A percentile compares a stretch with the other conserved stretches of the same genome.
Evolutionary conservation across 2,888 invertebrate genomes (phyloP).

Genomic region (Synanthedon myopaeformis): DNA sequence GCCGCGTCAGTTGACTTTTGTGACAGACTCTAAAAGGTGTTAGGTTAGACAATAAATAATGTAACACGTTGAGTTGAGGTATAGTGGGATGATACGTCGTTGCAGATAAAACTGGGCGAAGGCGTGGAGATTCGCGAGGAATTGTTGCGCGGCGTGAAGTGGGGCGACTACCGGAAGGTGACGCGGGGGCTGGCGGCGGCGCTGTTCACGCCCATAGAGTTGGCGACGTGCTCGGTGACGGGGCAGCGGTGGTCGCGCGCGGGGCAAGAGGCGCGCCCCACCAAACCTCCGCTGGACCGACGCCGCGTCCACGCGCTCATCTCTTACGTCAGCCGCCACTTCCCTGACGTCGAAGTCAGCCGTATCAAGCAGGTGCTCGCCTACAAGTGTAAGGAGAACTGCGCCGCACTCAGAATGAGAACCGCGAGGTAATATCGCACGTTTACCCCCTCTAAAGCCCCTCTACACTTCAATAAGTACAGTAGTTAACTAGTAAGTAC

Average conservation of each 20-base stretch:
- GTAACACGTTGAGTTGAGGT: background rate
- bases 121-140: conserved; percentile 81
- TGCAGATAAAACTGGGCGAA: conserved; percentile 78
- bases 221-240: conserved; percentile 81
- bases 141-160: conserved; percentile 77
- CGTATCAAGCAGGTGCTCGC: conserved; percentile 82
- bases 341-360: conserved; percentile 80
- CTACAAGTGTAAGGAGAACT: conserved; percentile 83
- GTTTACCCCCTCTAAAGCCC: too few species aligned
- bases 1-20: too few species aligned
- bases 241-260: conserved; percentile 82
- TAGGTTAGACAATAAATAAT: background rate
- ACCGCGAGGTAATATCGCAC: conserved; percentile 70
- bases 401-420: conserved; percentile 80
- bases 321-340: conserved; percentile 79
- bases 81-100: background rate
- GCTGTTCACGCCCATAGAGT: conserved; percentile 78
- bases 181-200: conserved; percentile 81
- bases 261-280: conserved; percentile 78
- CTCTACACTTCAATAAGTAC: too few species aligned
- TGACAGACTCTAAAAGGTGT: background rate
- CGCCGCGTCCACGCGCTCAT: conserved; percentile 81
- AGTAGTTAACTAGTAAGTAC: too few species aligned
- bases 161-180: conserved; percentile 81
- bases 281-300: conserved; percentile 79